Evolutionary conservation across 2,797 vertebrate species (phyloP), one percentile per base, ranked within the genome.

Genomic region (Schizopygopsis pylzovi): DNA sequence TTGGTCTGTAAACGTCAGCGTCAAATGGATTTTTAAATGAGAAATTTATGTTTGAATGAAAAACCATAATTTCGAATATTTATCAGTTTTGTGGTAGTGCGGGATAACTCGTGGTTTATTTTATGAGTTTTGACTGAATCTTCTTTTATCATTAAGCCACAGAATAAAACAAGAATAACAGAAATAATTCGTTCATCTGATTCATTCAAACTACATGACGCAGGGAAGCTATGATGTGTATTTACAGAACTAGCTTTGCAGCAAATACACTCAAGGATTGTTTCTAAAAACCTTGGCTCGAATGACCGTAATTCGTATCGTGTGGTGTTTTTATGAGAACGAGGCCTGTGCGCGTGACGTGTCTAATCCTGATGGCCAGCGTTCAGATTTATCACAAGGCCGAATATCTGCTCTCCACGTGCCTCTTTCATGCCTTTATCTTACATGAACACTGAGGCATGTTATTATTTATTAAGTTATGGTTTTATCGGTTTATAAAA

Each of bases 321-420:
- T 79, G 43, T 83, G 73, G 13, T 73, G n/a, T 86, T 22, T 86
- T 22, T 85, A 47, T 86, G n/a, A 75, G 33, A 82, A 28, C 9
- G 20, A 77, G 81, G 61, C 61, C 49, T 86, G 79, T 56, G 63
- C 15, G 70, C 72, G 15, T 70, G 80, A 78, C 67, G 59, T 54
- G 68, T 54, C 9, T 83, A 87, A 92, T 91, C 88, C 90, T 86
- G 90, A 88, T 76, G 87, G 86, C 86, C 82, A 85, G 79, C 8
- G 90, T 88, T 91, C 90, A 89, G 90, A 90, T 83, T 71, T 87
- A 93, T 91, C 92, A 93, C 89, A 93, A 92, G 92, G 92, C 94
- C 92, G 91, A 89, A 88, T 88, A 90, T 90, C 89, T 90, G 72
- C 76, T 84, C 79, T 88, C 90, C 92, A 93, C 92, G 94, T 92